Conservation (phyloP, 2,113 vertebrate genomes). For the Sinocyclocheilus grahami region DNA sequence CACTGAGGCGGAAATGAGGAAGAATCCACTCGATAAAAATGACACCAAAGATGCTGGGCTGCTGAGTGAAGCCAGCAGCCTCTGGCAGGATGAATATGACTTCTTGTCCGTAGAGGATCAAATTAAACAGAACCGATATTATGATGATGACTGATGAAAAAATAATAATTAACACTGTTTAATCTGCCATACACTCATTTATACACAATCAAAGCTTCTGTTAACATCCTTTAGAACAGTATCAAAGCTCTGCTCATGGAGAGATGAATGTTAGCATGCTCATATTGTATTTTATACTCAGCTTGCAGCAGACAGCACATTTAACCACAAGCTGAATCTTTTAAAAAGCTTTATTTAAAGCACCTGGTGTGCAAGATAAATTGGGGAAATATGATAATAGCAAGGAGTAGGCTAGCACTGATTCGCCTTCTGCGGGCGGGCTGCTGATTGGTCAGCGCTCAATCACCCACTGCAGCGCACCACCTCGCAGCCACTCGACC, state of each 20-base stretch:
- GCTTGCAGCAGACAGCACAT: conserved; percentile 55
- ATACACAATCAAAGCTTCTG: conserved; percentile 13
- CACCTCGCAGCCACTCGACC: background rate
- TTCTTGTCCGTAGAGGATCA: conserved; percentile 74
- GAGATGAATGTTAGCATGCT: conserved; percentile 65
- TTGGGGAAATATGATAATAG: conserved; percentile 53
- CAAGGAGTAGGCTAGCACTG: background rate
- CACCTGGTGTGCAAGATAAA: conserved; percentile 78
- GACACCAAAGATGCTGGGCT: conserved; percentile 45
- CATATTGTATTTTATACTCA: conserved; percentile 60
- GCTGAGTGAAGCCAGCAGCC: background rate
- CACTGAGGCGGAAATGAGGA: conserved; percentile 11
- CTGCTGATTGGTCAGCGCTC: conserved; percentile 38
- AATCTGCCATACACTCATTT: conserved; percentile 44
- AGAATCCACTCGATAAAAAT: conserved; percentile 43
- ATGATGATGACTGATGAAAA: conserved; percentile 59
- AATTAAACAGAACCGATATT: conserved; percentile 81
- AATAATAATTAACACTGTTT: conserved; percentile 36
- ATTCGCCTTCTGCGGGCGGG: background rate
- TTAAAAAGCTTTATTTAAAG: conserved; percentile 66
- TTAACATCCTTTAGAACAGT: conserved; percentile 38
- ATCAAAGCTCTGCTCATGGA: conserved; percentile 69
- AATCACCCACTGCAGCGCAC: conserved; percentile 8
- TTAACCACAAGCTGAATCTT: conserved; percentile 43
- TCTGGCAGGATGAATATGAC: conserved; percentile 61